Percentiles rank a stretch among this genome's conserved stretches.
Conservation (phyloP, 1,140 invertebrate species). For the Aphaenogaster rudis region DNA sequence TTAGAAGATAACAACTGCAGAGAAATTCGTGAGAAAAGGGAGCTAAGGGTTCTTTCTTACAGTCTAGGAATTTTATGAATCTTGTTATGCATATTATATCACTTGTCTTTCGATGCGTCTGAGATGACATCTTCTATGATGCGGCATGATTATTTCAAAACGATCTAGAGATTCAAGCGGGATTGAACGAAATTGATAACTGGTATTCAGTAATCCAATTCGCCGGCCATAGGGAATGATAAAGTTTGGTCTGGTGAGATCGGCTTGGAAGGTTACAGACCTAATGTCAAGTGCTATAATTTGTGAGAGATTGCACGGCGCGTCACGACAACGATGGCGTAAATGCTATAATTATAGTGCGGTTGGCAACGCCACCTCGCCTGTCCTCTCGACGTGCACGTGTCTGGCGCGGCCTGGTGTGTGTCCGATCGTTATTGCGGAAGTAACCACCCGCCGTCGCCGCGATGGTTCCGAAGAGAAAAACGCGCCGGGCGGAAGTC, state of each 20-base stretch:
- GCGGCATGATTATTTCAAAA: neutral
- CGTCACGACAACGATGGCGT: conserved; percentile 25
- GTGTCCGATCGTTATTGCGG: conserved; percentile 63
- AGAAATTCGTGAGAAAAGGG: neutral
- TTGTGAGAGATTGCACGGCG: conserved; percentile 37
- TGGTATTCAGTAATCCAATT: neutral
- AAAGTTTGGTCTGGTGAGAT: conserved; percentile 3
- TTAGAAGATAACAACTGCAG: neutral
- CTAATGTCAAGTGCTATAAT: conserved; percentile 46
- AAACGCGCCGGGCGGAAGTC: conserved; percentile 58
- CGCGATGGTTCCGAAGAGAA: conserved; percentile 44
- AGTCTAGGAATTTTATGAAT: conserved; percentile 1
- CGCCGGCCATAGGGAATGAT: neutral
- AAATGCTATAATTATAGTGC: conserved; percentile 58
- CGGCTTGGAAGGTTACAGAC: conserved; percentile 20
- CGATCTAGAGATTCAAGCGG: neutral
- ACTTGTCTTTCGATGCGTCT: neutral
- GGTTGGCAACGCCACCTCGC: conserved; percentile 19
- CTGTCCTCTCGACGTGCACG: conserved; percentile 44
- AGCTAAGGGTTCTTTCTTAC: neutral
- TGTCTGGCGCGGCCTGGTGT: conserved; percentile 21
- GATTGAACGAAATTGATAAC: conserved; percentile 17
- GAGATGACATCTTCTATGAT: neutral
- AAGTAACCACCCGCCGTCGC: conserved; percentile 38
- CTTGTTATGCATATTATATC: neutral